A percentile compares a stretch with the other conserved stretches of the same genome.
phyloP scores from a whole-genome alignment of 92 coral and sea anemone genomes.

The Paragorgia papillata region DNA sequence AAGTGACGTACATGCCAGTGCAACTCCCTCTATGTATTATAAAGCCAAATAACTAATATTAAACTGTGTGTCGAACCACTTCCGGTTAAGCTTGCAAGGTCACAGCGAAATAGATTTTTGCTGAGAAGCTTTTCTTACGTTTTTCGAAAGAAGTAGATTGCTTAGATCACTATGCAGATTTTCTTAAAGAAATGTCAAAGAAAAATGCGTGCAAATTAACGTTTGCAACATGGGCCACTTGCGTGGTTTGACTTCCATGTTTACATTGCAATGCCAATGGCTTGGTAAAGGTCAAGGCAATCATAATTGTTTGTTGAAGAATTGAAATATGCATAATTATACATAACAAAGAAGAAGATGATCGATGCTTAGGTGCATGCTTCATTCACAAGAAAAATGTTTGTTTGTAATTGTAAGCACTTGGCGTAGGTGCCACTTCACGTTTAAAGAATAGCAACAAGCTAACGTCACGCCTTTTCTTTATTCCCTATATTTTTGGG shows the following conservation, averaged over 20 bases:
- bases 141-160: too few relatives aligned
- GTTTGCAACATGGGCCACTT: too few relatives aligned
- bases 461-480: too few relatives aligned
- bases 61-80: not conserved
- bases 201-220: not conserved
- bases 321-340: slow-evolving; percentile 15
- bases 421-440: not conserved
- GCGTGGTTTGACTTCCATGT: not conserved
- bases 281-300: slow-evolving; percentile 62
- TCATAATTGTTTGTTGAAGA: slow-evolving; percentile 29
- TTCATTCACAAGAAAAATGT: too few relatives aligned
- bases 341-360: slow-evolving; percentile 33
- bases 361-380: too few relatives aligned
- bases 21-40: not conserved
- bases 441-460: too few relatives aligned
- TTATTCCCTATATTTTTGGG: too few relatives aligned
- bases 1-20: not conserved
- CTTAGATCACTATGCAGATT: too few relatives aligned
- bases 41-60: not conserved
- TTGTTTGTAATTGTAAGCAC: too few relatives aligned
- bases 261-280: slow-evolving; percentile 1
- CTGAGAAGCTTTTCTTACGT: not conserved
- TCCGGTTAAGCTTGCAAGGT: not conserved
- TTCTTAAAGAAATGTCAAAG: too few relatives aligned
- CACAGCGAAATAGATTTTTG: not conserved